Evolutionary conservation across 2,797 vertebrate species (phyloP).

Genomic region (Megalops cyprinoides): DNA sequence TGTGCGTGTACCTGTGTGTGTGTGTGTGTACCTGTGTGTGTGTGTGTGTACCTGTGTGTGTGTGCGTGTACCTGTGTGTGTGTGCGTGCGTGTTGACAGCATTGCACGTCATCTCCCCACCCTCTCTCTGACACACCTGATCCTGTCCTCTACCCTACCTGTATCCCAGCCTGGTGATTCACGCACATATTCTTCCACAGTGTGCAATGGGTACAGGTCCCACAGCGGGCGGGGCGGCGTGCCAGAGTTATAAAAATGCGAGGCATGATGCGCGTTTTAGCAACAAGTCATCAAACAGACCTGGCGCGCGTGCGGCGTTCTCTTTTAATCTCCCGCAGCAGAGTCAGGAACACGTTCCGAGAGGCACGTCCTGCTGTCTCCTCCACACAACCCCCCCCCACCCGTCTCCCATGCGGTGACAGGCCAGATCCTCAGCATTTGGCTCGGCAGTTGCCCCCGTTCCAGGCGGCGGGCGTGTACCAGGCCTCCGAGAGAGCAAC

Average conservation of each 20-base stretch:
- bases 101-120: too few species aligned
- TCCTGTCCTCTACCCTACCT: too few species aligned
- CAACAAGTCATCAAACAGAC: not conserved
- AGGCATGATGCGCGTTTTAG: not conserved
- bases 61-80: not conserved
- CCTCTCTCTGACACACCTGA: too few species aligned
- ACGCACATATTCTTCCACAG: too few species aligned
- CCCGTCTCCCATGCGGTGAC: not conserved
- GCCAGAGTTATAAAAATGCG: not conserved
- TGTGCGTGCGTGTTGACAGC: not conserved
- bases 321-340: not conserved
- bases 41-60: not conserved
- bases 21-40: not conserved
- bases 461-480: not conserved
- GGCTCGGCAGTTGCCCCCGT: not conserved
- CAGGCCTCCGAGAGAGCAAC: conserved; percentile 40
- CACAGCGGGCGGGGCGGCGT: too few species aligned
- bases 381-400: not conserved
- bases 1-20: not conserved
- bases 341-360: conserved; percentile 6
- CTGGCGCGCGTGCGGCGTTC: not conserved
- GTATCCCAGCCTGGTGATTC: too few species aligned
- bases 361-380: conserved; percentile 16
- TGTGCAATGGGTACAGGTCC: too few species aligned
- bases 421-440: not conserved